phyloP scores from a whole-genome alignment of 1,140 invertebrate genomes.

The Drosophila bifasciata region DNA sequence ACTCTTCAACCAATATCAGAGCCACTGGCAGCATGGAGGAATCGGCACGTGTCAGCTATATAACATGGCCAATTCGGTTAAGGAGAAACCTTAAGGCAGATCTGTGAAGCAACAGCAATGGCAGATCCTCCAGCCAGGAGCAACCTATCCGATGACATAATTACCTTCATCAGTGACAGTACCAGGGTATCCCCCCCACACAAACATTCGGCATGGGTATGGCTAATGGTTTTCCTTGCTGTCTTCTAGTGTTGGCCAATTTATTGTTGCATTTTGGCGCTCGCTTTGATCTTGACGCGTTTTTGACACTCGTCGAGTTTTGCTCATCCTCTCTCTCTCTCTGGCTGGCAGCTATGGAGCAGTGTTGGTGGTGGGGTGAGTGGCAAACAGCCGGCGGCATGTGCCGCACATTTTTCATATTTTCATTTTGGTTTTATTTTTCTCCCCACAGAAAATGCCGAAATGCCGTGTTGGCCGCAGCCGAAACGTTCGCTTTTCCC shows the following conservation, averaged over 20 bases:
- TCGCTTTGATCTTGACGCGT: constrained; percentile 80
- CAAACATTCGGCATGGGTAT: not conserved
- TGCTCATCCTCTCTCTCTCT: constrained; percentile 25
- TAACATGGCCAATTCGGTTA: too few relatives aligned
- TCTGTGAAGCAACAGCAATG: too few relatives aligned
- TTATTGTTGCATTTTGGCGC: constrained; percentile 79
- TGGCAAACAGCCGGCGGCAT: constrained; percentile 56
- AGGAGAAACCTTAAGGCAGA: too few relatives aligned
- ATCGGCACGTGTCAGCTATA: too few relatives aligned
- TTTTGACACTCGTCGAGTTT: constrained; percentile 71
- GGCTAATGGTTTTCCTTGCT: constrained; percentile 25
- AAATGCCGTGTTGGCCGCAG: not conserved
- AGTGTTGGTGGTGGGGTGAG: not conserved
- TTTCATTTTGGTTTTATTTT: constrained; percentile 36
- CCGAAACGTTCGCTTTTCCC: constrained; percentile 41
- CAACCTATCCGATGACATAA: too few relatives aligned
- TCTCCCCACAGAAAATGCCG: constrained; percentile 19
- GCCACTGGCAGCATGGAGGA: too few relatives aligned
- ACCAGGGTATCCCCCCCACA: too few relatives aligned
- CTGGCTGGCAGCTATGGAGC: not conserved
- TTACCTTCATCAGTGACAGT: too few relatives aligned
- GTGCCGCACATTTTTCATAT: constrained; percentile 67
- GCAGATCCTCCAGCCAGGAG: too few relatives aligned
- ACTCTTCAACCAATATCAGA: too few relatives aligned
- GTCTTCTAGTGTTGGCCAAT: constrained; percentile 59